Evolutionary conservation across 1,140 invertebrate genomes (phyloP).

Genomic region (Palaemon carinicauda): DNA sequence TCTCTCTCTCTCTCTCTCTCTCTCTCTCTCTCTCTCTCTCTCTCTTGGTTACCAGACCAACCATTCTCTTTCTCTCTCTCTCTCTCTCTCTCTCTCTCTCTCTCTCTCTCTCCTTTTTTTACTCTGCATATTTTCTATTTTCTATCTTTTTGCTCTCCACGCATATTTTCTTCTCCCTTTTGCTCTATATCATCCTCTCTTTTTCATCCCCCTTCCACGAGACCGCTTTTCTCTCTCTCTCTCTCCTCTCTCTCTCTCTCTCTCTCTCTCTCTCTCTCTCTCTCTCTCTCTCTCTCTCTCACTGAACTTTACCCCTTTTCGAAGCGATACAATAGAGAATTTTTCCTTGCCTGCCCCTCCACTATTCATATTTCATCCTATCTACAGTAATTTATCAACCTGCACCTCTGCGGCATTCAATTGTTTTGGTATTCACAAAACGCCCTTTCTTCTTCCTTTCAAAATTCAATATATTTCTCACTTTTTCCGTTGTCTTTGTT

Average conservation of each 20-base stretch:
- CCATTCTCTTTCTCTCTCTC: neutral
- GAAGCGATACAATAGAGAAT: too few species aligned
- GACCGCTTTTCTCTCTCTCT: neutral
- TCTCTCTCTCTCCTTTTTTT: neutral
- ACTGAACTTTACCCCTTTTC: too few species aligned
- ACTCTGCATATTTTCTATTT: neutral
- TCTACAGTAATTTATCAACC: too few species aligned
- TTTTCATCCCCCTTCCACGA: neutral
- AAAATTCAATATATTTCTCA: neutral
- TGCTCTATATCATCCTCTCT: neutral
- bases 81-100: neutral
- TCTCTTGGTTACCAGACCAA: too few species aligned
- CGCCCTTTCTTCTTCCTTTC: too few species aligned
- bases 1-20: neutral
- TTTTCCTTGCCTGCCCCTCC: too few species aligned
- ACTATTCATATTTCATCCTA: too few species aligned
- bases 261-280: conserved; percentile 5
- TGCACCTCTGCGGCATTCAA: too few species aligned
- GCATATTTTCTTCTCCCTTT: neutral
- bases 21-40: neutral
- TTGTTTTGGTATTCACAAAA: too few species aligned
- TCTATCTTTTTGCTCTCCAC: neutral
- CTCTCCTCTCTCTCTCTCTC: neutral
- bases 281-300: conserved; percentile 1
- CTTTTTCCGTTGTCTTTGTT: too few species aligned